Conservation (phyloP, 1,140 invertebrate genomes). For the Drosophila ambigua region DNA sequence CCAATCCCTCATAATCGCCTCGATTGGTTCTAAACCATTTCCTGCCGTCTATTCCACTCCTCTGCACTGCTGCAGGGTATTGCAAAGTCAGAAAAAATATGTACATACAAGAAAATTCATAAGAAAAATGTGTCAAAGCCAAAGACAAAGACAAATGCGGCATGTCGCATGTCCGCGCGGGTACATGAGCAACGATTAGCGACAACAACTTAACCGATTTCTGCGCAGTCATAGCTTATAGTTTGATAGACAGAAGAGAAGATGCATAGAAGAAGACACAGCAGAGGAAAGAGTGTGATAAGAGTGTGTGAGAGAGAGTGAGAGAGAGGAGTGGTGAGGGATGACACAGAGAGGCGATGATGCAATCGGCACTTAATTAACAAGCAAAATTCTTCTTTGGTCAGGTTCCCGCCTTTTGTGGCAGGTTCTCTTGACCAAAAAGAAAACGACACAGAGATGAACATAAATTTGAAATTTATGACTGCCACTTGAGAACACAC, state of each 20-base stretch:
- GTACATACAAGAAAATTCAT: conserved; percentile 34
- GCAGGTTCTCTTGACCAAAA: conserved; percentile 55
- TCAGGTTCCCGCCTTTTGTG: conserved; percentile 10
- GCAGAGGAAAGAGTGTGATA: neutral
- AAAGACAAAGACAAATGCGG: conserved; percentile 61
- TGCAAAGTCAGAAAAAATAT: conserved; percentile 24
- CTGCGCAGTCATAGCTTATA: conserved; percentile 44
- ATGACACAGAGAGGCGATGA: conserved; percentile 53
- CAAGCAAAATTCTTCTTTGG: conserved; percentile 41
- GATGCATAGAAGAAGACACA: neutral
- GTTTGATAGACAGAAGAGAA: conserved; percentile 25
- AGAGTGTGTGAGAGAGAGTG: neutral
- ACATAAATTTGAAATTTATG: conserved; percentile 77
- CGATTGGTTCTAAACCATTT: too few species aligned
- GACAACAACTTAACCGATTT: conserved; percentile 46
- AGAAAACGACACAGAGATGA: conserved; percentile 51
- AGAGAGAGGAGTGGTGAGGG: conserved; percentile 27
- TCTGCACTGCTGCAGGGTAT: too few species aligned
- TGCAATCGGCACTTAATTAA: conserved; percentile 67
- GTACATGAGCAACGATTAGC: conserved; percentile 53
- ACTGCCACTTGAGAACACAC: conserved; percentile 63
- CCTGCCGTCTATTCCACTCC: too few species aligned
- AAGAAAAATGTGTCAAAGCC: conserved; percentile 55
- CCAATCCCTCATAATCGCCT: too few species aligned
- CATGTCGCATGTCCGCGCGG: conserved; percentile 29